phyloP scores from a whole-genome alignment of 2,888 invertebrate genomes.

The Dryocosmus kuriphilus region DNA sequence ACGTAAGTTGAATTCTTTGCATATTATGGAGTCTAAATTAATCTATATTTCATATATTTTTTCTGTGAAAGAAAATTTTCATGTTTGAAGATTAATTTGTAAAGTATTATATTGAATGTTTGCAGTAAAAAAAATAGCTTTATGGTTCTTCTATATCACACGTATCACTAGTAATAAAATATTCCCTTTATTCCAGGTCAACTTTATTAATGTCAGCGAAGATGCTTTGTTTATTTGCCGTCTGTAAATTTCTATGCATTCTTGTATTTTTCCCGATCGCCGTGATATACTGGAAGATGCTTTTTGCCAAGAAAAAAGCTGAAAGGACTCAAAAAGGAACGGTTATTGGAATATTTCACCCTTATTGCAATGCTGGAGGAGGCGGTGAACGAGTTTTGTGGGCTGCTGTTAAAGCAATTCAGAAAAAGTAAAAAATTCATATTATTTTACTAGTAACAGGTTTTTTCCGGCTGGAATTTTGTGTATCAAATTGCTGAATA shows the following conservation, averaged over 20 bases:
- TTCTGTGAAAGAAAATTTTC: neutral
- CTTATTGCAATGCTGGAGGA: conserved; percentile 98
- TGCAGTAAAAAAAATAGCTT: neutral
- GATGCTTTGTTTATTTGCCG: conserved; percentile 55
- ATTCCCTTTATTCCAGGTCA: conserved; percentile 53
- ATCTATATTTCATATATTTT: neutral
- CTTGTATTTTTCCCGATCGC: conserved; percentile 58
- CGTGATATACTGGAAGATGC: conserved; percentile 61
- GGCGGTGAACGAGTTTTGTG: conserved; percentile 98
- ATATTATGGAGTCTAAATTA: neutral
- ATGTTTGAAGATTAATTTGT: neutral
- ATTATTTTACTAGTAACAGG: neutral
- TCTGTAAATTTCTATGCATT: conserved; percentile 55
- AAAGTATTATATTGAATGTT: neutral
- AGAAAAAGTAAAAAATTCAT: conserved; percentile 82
- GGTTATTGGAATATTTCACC: conserved; percentile 95
- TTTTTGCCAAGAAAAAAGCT: conserved; percentile 61
- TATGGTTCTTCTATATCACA: too few relatives aligned
- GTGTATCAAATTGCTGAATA: neutral
- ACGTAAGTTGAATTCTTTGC: conserved; percentile 41
- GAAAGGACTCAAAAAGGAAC: conserved; percentile 68
- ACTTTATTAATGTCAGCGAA: conserved; percentile 57
- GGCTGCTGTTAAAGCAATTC: conserved; percentile 92
- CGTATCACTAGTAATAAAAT: neutral
- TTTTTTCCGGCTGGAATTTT: neutral